Percentiles rank a stretch among this genome's conserved stretches.
Conservation (phyloP, 1,140 invertebrate genomes). For the Diabrotica undecimpunctata region DNA sequence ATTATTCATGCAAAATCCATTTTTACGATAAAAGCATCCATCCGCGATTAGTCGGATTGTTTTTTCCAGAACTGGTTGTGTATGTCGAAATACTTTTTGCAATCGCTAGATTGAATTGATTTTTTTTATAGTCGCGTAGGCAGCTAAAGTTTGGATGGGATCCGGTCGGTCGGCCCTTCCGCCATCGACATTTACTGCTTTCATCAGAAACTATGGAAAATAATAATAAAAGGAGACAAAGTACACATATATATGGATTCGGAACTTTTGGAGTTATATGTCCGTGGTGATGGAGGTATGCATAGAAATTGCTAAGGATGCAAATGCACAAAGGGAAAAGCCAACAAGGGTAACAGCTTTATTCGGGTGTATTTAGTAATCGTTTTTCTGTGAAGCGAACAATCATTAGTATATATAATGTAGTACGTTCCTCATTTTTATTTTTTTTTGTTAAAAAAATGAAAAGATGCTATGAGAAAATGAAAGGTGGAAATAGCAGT, state of each 20-base stretch:
- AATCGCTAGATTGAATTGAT: slow-evolving; percentile 25
- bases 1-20: slow-evolving; percentile 1
- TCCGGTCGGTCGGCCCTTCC: background rate
- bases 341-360: no score
- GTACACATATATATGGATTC: slow-evolving; percentile 10
- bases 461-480: no score
- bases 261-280: background rate
- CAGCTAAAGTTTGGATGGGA: slow-evolving; percentile 6
- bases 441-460: no score
- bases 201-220: slow-evolving; percentile 23
- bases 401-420: no score
- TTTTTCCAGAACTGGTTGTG: slow-evolving; percentile 20
- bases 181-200: slow-evolving; percentile 22
- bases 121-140: slow-evolving; percentile 25
- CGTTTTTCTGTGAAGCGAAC: no score
- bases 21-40: slow-evolving; percentile 13
- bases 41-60: slow-evolving; percentile 19
- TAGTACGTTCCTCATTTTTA: no score
- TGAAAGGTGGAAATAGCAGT: no score
- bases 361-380: no score
- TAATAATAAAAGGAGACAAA: slow-evolving; percentile 17
- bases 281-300: no score
- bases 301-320: no score
- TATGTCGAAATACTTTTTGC: slow-evolving; percentile 17
- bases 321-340: no score